Base-by-base conservation (phyloP, 1,140 invertebrate genomes). In the Dinoponera quadriceps region DNA sequence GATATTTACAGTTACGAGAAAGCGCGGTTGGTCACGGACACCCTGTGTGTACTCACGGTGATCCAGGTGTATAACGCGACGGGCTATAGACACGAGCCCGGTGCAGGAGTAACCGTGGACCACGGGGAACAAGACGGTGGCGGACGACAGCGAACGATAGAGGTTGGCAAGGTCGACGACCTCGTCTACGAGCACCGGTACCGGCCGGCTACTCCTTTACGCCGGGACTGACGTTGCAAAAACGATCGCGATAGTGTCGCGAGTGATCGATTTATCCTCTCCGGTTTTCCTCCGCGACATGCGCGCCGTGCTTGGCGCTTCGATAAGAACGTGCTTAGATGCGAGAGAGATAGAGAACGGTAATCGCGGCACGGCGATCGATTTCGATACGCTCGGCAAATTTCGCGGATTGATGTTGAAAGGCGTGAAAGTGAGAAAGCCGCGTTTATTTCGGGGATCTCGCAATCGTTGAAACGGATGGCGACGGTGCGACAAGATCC, bases 121-220 rank as follows among this genome's bases (percentile, higher is more conserved):
- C 51, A 29, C 63, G 51, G 22, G 14, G 51, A 33, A 66, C 73
- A 81, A n/a, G 82, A 55, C 68, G 49, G 49, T 22, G 57, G 13
- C 51, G 27, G 48, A 59, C 29, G 85, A 82, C 48, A 74, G 62
- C 29, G 78, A 82, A 63, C 44, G 68, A 48, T 22, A 82, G 83
- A 71, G 60, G 48, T 13, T n/a, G 14, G 74, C 74, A 74, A 84
- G 85, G 84, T 87, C 84, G 78, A 65, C 84, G 85, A 87, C 85
- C 85, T 85, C 71, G 78, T 71, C 84, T 77, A 77, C 71, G 63
- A 85, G 63, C n/a, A n/a, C 59, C n/a, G 38, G 57, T 74, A 85
- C 49, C 51, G 27, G 71, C 82, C 66, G 54, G 25, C 22, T 82
- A 51, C 74, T 78, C 65, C 63, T 74, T 22, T 44, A 60, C 66